Conservation (phyloP, 2,888 invertebrate genomes). For the Drosophila tripunctata region DNA sequence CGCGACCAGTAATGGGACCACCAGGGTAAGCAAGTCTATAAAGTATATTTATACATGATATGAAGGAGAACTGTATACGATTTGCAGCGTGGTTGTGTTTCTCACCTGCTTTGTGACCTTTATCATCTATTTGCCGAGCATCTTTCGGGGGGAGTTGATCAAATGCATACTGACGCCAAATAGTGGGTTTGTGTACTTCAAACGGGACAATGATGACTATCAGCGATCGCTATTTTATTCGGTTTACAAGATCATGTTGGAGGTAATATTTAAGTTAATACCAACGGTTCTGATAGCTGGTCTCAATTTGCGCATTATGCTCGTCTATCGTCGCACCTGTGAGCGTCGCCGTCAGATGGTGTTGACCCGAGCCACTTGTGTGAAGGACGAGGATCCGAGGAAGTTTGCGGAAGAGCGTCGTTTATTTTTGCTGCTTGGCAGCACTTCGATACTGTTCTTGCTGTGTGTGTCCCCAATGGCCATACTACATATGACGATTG, state of each 20-base stretch:
- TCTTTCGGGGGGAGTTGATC: slow-evolving; percentile 87
- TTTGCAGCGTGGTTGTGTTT: slow-evolving; percentile 86
- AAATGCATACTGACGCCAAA: slow-evolving; percentile 85
- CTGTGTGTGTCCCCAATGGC: slow-evolving; percentile 90
- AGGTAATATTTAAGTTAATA: slow-evolving; percentile 88
- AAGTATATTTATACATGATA: too few relatives aligned
- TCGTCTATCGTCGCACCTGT: slow-evolving; percentile 88
- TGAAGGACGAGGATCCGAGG: slow-evolving; percentile 87
- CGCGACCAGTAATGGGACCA: slow-evolving; percentile 88
- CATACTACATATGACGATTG: slow-evolving; percentile 88
- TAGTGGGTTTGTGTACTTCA: slow-evolving; percentile 86
- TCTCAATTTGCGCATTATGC: slow-evolving; percentile 88
- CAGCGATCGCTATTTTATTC: slow-evolving; percentile 85
- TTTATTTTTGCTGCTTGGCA: slow-evolving; percentile 87
- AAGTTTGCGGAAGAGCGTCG: slow-evolving; percentile 89
- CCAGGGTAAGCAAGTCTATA: slow-evolving; percentile 85
- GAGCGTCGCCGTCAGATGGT: slow-evolving; percentile 88
- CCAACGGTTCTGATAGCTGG: slow-evolving; percentile 88
- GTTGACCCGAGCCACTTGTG: slow-evolving; percentile 85
- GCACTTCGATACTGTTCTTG: slow-evolving; percentile 88
- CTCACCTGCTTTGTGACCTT: slow-evolving; percentile 88
- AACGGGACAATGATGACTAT: slow-evolving; percentile 85
- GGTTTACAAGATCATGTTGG: slow-evolving; percentile 87
- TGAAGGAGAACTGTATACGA: too few relatives aligned
- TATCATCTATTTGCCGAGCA: slow-evolving; percentile 88